phyloP scores from a whole-genome alignment of 2,113 vertebrate species.

The Phocoena sinus region DNA sequence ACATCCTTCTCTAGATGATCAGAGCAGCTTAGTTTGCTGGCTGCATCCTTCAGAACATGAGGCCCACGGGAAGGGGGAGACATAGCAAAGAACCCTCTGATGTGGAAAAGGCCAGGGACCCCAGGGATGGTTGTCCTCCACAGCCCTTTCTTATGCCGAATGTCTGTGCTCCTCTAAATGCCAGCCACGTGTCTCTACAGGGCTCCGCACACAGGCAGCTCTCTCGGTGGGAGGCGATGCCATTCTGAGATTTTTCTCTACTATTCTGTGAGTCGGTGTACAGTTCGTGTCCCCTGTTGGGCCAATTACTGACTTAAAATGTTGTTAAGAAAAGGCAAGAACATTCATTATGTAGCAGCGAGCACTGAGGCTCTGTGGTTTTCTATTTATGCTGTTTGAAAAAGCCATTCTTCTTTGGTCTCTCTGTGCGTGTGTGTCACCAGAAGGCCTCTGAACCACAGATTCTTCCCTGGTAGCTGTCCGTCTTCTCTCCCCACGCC shows the following conservation, averaged over 20 bases:
- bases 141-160: not conserved
- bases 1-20: not conserved
- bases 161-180: not conserved
- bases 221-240: not conserved
- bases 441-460: not conserved
- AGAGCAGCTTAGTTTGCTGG: not conserved
- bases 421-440: not conserved
- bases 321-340: slow-evolving; percentile 46
- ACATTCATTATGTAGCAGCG: not conserved
- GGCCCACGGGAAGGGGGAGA: not conserved
- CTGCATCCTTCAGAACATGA: not conserved
- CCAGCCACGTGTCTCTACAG: not conserved
- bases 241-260: slow-evolving; percentile 18
- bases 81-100: slow-evolving; percentile 47
- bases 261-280: not conserved
- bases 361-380: not conserved
- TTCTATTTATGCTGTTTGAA: slow-evolving; percentile 36
- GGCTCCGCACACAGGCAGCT: not conserved
- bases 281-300: slow-evolving; percentile 26
- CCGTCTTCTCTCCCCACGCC: not conserved
- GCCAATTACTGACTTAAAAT: slow-evolving; percentile 66
- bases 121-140: not conserved
- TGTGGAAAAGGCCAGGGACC: not conserved
- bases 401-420: slow-evolving; percentile 15
- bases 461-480: not conserved